Evolutionary conservation across 2,113 vertebrate genomes (phyloP), one percentile per base, ranked within the genome.

Genomic region (Lophotis ruficrista): DNA sequence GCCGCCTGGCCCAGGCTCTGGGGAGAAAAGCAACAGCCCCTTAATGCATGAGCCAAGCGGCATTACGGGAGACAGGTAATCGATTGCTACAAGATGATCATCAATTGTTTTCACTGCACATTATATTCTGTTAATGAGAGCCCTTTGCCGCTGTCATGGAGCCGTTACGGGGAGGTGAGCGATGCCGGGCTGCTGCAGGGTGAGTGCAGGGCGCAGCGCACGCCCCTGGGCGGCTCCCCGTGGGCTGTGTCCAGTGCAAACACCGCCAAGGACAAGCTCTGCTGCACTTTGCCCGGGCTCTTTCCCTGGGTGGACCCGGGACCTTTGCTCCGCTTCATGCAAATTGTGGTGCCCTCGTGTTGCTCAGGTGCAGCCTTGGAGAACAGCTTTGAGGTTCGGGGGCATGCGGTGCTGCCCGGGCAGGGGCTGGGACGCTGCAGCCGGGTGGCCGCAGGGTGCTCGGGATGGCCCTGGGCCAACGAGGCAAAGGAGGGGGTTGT

Each of bases 391-490:
- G 3, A 0, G 1, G 2, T 12, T 11, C 1, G 2, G 53, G 50
- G 54, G 31, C 27, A 10, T 1, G 0, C 1, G 2, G 25, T 20
- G 75, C 33, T 89, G 75, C 47, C 61, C 0, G 3, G 65, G 23
- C 75, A 65, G 43, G 80, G 57, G 41, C 66, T 69, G 64, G n/a
- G 48, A 1, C 0, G 10, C 60, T 79, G 70, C 56, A 33, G 38
- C 22, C 2, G 0, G 15, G 23, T 64, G 8, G 30, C 38, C 9
- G 2, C 1, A 0, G 30, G 9, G 17, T 17, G 45, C 23, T 51
- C 0, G 1, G 19, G 38, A 13, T 35, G 56, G 35, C 53, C 41
- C 53, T 0, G 1, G 27, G 27, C 70, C 70, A 53, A 16, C 0
- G 0, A 57, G 35, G 54, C 21, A n/a, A 45, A 56, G 50, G n/a